A percentile compares a stretch with the other conserved stretches of the same genome.
Conservation (phyloP, 2,888 invertebrate genomes). For the Lithophane leautieri region DNA sequence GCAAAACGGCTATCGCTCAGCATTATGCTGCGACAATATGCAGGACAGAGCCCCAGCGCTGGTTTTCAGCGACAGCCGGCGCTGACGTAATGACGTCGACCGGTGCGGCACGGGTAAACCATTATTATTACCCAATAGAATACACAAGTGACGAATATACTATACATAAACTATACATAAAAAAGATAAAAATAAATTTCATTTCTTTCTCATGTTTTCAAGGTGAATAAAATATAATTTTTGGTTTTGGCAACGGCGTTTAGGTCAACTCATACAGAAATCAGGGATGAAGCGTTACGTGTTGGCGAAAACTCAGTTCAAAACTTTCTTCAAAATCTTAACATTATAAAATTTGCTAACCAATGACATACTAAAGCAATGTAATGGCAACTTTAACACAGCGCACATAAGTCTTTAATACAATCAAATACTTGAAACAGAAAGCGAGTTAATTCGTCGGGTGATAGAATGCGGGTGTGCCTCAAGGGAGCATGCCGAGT, state of each 20-base stretch:
- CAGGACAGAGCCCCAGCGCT: too few species aligned
- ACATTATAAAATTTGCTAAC: neutral
- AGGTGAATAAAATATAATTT: too few species aligned
- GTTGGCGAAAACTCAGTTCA: neutral
- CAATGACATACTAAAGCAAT: constrained; percentile 14
- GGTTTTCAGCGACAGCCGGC: too few species aligned
- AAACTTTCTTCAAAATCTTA: constrained; percentile 9
- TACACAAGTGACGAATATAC: too few species aligned
- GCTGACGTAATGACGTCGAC: too few species aligned
- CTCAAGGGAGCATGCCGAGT: constrained; percentile 51
- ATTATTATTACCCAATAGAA: too few species aligned
- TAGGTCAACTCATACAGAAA: neutral
- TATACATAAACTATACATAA: too few species aligned
- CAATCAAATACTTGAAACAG: constrained; percentile 70
- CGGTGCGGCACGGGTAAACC: too few species aligned
- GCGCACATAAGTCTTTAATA: constrained; percentile 39
- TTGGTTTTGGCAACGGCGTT: neutral
- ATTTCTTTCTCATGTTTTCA: too few species aligned
- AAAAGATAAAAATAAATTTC: too few species aligned
- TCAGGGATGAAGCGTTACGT: neutral
- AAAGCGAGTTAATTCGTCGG: constrained; percentile 69
- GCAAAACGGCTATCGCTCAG: too few species aligned
- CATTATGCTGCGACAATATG: too few species aligned
- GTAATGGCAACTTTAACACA: constrained; percentile 25
- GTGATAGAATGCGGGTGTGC: constrained; percentile 73